These are phyloP conservation scores for Cairina moschata DNA, from an alignment of 2,113 vertebrate species.

Conservation along the genomic window DNA sequence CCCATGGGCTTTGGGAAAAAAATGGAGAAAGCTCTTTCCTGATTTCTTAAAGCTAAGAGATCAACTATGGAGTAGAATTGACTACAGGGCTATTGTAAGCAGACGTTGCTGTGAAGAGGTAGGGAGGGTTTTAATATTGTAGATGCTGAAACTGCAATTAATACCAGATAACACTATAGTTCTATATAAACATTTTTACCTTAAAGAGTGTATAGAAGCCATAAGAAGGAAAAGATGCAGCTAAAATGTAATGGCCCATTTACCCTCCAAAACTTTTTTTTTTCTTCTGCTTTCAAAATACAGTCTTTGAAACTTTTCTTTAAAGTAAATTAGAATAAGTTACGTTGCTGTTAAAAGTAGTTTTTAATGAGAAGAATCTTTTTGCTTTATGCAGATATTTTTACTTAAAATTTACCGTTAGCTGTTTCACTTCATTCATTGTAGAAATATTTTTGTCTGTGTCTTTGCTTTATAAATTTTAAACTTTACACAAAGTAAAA, in stretches of 20 bases:
- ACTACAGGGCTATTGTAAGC: conserved; percentile 94
- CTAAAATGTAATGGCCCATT: not conserved
- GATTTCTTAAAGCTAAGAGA: conserved; percentile 90
- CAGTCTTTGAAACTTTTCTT: not conserved
- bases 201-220: not conserved
- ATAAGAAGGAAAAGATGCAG: not conserved
- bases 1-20: conserved; percentile 94
- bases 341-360: not conserved
- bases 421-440: not conserved
- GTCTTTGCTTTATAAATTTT: not conserved
- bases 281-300: not conserved
- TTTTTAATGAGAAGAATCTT: not conserved
- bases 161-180: not conserved
- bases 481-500: not conserved
- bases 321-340: not conserved
- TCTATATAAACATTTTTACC: not conserved
- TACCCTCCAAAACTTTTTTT: not conserved
- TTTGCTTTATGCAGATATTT: not conserved
- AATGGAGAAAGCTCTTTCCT: conserved; percentile 89
- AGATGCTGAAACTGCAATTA: not conserved
- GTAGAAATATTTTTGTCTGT: not conserved
- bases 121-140: conserved; percentile 40
- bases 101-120: conserved; percentile 96
- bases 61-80: conserved; percentile 90
- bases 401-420: not conserved